These are phyloP conservation scores for Ganaspis sp. DNA, from an alignment of 1,140 invertebrate species.

Conservation along the genomic window DNA sequence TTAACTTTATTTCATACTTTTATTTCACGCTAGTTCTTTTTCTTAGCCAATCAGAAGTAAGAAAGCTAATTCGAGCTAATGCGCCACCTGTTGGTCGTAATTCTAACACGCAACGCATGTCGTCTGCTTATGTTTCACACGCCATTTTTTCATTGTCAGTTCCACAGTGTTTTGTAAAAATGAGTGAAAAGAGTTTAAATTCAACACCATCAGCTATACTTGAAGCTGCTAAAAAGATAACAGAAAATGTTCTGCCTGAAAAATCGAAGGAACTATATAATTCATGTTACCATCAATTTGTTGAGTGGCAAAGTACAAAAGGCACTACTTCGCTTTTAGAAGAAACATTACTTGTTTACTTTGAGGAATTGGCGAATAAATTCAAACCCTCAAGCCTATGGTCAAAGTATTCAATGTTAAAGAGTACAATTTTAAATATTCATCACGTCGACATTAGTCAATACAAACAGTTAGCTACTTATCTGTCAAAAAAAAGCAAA, in stretches of 20 bases:
- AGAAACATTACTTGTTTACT: constrained; percentile 6
- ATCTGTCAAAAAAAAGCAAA: constrained; percentile 36
- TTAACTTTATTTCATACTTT: no score
- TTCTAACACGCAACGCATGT: no score
- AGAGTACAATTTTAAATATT: constrained; percentile 33
- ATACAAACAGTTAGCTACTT: constrained; percentile 32
- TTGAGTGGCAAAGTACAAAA: background rate
- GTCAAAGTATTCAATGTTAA: constrained; percentile 32
- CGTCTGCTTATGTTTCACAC: no score
- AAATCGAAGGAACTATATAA: constrained; percentile 29
- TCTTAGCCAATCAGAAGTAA: no score
- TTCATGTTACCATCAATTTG: background rate
- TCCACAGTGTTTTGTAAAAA: no score
- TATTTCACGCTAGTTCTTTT: no score
- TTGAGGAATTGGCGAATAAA: constrained; percentile 16
- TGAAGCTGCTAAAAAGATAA: no score
- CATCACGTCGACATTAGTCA: constrained; percentile 32
- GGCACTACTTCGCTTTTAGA: background rate
- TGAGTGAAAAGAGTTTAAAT: no score
- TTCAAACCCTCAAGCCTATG: constrained; percentile 7
- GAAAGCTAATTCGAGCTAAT: no score
- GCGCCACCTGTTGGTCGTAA: no score
- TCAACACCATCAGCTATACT: no score
- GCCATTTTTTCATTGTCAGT: no score
- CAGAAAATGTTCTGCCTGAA: background rate